Percentiles rank a stretch among this genome's conserved stretches.
These are phyloP conservation scores for Bubo scandiacus DNA, from an alignment of 2,113 vertebrate species.

Conservation along the genomic window DNA sequence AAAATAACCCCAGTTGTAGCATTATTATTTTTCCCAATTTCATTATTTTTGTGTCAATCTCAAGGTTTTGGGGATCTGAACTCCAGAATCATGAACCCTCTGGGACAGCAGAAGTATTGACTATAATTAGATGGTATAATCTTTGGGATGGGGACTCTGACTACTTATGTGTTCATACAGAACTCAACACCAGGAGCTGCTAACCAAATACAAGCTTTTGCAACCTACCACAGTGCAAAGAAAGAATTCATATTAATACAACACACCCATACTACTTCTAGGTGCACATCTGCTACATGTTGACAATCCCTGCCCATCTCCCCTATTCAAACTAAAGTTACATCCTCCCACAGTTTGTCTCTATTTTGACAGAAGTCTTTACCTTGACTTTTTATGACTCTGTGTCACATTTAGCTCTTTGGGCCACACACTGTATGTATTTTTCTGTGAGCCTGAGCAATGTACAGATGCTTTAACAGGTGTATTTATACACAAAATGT, in stretches of 20 bases:
- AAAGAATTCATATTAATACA: neutral
- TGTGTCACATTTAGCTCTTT: neutral
- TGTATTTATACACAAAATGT: neutral
- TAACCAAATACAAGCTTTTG: neutral
- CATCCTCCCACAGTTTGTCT: neutral
- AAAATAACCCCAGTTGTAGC: conserved; percentile 23
- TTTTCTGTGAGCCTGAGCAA: neutral
- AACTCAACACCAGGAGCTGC: neutral
- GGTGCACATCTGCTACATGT: neutral
- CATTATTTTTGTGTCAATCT: conserved; percentile 27
- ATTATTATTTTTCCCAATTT: neutral
- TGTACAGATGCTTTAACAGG: neutral
- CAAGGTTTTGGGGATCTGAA: conserved; percentile 34
- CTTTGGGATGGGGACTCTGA: neutral
- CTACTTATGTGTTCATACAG: neutral
- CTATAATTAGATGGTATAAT: conserved; percentile 38
- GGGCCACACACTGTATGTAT: neutral
- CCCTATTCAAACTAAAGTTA: neutral
- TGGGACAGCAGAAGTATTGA: neutral
- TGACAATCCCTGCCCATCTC: neutral
- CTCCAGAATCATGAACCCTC: neutral
- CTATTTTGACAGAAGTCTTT: neutral
- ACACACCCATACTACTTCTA: neutral
- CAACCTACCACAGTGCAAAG: neutral
- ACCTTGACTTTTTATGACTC: neutral